Base-by-base conservation (phyloP, 2,888 invertebrate species). In the Protophormia terraenovae region DNA sequence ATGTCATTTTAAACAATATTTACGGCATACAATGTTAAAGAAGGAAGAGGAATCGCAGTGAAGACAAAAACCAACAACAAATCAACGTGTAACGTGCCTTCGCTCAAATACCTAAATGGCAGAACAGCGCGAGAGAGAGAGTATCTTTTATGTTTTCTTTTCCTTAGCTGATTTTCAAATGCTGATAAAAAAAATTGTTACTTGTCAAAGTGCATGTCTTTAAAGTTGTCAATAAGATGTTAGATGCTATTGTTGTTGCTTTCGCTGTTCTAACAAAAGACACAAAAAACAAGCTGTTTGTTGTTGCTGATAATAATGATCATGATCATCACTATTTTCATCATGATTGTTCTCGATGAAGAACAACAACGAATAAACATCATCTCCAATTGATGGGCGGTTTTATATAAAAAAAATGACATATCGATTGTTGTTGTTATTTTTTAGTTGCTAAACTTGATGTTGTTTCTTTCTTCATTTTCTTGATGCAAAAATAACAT, bases 161-260 rank as follows among this genome's bases (percentile, higher is more conserved):
- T 50, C 29, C 38, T 75, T 78, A 22, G 66, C 73, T 78, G 84
- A 85, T 85, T 82, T 85, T 77, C 84, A 81, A 85, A 55, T 73
- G 38, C 81, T 78, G 84, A 85, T 85, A 85, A 82, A 78, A 79
- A 67, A 84, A 81, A 80, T 58, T 85, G 84, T 82, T 81, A 66
- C 73, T 85, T 85, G 84, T 85, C 84, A 85, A 78, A 77, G 84
- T 81, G 78, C 82, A 81, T 84, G 81, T 82, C 82, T 80, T 60
- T 71, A 55, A 78, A 66, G 66, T 77, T 82, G 71, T 84, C 84
- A 67, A 72, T 73, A 73, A 69, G 79, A 79, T 84, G 83, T 79
- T 79, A 64, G 58, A 64, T 71, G 50, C 35, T 38, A 19, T 64
- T 60, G 41, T 78, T 77, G 45, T 79, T 84, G 75, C 64, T 77